phyloP scores from a whole-genome alignment of 2,888 invertebrate species.

The Ectemnius lituratus region DNA sequence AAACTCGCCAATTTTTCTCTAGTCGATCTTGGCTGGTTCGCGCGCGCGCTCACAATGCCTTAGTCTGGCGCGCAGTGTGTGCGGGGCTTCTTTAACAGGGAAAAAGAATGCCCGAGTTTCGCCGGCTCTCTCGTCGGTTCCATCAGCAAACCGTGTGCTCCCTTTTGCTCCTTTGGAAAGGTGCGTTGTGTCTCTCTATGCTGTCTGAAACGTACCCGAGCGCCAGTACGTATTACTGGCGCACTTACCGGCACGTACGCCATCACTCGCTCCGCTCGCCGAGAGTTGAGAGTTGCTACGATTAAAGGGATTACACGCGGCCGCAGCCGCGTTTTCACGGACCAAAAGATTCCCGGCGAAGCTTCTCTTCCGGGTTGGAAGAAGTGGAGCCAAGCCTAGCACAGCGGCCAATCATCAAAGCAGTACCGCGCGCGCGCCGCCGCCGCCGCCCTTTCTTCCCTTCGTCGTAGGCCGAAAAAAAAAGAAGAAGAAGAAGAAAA shows the following conservation, averaged over 20 bases:
- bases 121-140: conserved; percentile 18
- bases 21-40: not conserved
- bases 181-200: conserved; percentile 1
- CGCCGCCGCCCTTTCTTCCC: too few species aligned
- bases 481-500: too few species aligned
- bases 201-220: not conserved
- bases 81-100: not conserved
- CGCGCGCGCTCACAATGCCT: conserved; percentile 3
- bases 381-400: not conserved
- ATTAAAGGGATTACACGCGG: conserved; percentile 32
- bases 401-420: conserved; percentile 31
- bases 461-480: too few species aligned
- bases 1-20: conserved; percentile 38
- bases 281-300: conserved; percentile 12
- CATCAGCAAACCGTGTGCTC: not conserved
- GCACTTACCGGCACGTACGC: not conserved
- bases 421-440: not conserved
- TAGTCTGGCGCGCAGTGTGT: conserved; percentile 19
- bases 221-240: not conserved
- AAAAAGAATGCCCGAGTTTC: conserved; percentile 47
- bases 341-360: not conserved
- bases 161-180: conserved; percentile 39
- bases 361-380: not conserved
- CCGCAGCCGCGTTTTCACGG: conserved; percentile 19
- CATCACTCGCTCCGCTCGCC: not conserved